Evolutionary conservation across 2,797 vertebrate species (phyloP).

Genomic region (Melanotaenia trifasciata): DNA sequence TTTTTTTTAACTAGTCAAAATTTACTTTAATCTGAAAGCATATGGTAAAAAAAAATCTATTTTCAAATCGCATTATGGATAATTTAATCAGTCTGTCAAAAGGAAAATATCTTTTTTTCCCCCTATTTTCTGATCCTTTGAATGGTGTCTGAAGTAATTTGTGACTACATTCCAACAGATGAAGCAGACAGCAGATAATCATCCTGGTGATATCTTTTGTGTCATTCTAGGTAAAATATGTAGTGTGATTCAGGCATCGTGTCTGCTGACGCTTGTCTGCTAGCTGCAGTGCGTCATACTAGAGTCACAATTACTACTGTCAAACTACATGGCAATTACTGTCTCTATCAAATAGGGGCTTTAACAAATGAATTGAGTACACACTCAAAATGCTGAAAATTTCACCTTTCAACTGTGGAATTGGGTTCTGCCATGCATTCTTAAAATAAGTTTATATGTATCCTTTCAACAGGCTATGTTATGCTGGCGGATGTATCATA

Average conservation of each 20-base stretch:
- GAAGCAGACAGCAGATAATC: conserved; percentile 26
- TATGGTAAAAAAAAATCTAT: too few species aligned
- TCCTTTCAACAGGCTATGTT: conserved; percentile 19
- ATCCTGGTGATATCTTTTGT: conserved; percentile 19
- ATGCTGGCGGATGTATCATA: conserved; percentile 28
- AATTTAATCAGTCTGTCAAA: too few species aligned
- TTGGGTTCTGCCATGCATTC: conserved; percentile 10
- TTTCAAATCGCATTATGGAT: too few species aligned
- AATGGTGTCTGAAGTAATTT: not conserved
- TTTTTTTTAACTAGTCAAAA: too few species aligned
- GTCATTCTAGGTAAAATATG: conserved; percentile 36
- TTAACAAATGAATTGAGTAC: conserved; percentile 18
- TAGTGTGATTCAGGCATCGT: conserved; percentile 43
- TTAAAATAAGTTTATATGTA: conserved; percentile 7
- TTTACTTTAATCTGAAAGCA: too few species aligned
- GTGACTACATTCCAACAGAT: not conserved
- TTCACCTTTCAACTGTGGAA: conserved; percentile 1
- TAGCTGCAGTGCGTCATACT: conserved; percentile 44
- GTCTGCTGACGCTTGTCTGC: conserved; percentile 51
- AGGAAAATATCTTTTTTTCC: not conserved
- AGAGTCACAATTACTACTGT: conserved; percentile 57
- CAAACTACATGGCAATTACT: conserved; percentile 57
- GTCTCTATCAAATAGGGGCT: conserved; percentile 45
- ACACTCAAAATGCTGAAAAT: conserved; percentile 16
- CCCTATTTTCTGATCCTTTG: not conserved